Conservation (phyloP, 2,797 vertebrate genomes). For the Sebastes matsubarae region DNA sequence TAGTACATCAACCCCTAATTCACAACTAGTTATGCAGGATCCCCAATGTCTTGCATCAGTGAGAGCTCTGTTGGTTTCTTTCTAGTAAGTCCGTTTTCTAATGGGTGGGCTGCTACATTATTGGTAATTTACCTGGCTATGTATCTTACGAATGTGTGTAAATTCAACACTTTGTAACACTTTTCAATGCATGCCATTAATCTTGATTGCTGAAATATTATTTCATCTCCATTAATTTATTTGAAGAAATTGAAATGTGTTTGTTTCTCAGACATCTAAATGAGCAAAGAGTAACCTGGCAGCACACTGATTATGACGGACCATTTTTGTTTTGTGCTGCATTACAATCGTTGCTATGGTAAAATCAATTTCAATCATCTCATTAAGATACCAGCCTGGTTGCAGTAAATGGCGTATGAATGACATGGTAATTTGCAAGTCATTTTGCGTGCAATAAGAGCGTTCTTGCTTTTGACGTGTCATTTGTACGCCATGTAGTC, state of each 20-base stretch:
- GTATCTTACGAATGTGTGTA: background rate
- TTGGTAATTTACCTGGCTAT: background rate
- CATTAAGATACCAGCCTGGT: background rate
- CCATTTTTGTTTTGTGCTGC: background rate
- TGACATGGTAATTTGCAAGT: no score
- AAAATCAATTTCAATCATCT: background rate
- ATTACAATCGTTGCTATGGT: background rate
- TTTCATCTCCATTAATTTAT: constrained; percentile 6
- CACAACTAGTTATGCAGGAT: background rate
- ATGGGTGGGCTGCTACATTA: background rate
- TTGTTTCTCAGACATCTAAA: constrained; percentile 4
- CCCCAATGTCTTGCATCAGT: constrained; percentile 1
- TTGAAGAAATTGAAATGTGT: constrained; percentile 13
- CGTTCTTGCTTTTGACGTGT: background rate
- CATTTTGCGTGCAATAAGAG: no score
- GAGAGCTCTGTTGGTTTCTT: background rate
- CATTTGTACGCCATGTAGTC: no score
- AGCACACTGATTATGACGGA: constrained; percentile 2
- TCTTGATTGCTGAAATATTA: background rate
- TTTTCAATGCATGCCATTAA: background rate
- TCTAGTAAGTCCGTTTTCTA: background rate
- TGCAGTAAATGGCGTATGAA: no score
- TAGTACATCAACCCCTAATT: background rate
- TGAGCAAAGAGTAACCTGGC: constrained; percentile 7
- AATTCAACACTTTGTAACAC: background rate